Conservation (phyloP, 2,113 vertebrate species). For the Hyperoodon ampullatus region DNA sequence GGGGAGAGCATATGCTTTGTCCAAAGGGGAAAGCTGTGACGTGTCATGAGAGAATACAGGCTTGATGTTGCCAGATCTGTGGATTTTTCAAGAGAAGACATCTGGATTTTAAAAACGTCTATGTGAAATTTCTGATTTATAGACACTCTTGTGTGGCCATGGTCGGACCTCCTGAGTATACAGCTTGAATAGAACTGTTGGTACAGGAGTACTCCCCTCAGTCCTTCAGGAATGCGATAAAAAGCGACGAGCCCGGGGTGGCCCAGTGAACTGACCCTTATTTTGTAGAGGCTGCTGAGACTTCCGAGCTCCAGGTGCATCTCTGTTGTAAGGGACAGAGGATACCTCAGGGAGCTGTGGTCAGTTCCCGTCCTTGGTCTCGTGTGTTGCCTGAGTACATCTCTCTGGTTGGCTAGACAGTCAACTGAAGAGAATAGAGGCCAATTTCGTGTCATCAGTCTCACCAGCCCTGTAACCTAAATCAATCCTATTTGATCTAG, state of each 20-base stretch:
- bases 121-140: neutral
- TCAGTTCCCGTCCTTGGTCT: neutral
- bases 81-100: neutral
- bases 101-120: neutral
- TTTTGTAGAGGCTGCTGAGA: neutral
- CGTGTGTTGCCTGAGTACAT: neutral
- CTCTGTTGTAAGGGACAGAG: neutral
- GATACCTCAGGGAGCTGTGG: neutral
- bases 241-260: neutral
- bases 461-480: neutral
- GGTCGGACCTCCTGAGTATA: neutral
- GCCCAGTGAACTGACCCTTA: neutral
- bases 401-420: neutral
- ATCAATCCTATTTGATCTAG: neutral
- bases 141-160: neutral
- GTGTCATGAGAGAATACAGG: too few species aligned
- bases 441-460: neutral
- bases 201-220: neutral
- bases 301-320: neutral
- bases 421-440: neutral
- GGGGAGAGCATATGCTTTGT: neutral
- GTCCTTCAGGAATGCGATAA: neutral
- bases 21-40: neutral
- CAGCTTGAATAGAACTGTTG: neutral
- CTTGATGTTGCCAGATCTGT: neutral